Conservation (phyloP, 2,113 vertebrate genomes). For the pig (Sus scrofa) region DNA sequence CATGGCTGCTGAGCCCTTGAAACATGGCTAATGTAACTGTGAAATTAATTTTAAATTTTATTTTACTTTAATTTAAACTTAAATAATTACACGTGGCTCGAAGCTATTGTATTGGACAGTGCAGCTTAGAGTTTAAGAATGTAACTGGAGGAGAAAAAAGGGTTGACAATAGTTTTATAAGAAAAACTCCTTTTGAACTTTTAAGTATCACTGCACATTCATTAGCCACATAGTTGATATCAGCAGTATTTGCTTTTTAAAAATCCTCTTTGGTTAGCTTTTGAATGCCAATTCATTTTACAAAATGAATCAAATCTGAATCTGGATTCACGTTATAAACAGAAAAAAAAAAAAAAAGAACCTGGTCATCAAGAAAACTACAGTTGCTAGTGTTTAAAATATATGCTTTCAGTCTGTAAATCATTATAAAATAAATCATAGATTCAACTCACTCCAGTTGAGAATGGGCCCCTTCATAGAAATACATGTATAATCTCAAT, state of each 20-base stretch:
- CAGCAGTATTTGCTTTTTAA: slow-evolving; percentile 76
- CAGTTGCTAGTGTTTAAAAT: slow-evolving; percentile 75
- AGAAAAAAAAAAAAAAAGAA: slow-evolving; percentile 58
- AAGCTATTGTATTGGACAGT: not conserved
- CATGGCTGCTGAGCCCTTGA: not conserved
- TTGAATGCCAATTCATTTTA: slow-evolving; percentile 62
- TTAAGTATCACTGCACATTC: slow-evolving; percentile 54
- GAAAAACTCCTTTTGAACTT: slow-evolving; percentile 70
- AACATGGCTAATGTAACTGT: not conserved
- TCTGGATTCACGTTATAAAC: slow-evolving; percentile 62
- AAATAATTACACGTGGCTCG: not conserved
- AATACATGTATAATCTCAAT: slow-evolving; percentile 16
- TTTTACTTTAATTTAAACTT: not conserved
- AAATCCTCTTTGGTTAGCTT: slow-evolving; percentile 61
- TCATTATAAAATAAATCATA: slow-evolving; percentile 69
- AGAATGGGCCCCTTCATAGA: not conserved
- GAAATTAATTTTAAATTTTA: not conserved
- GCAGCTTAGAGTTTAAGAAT: slow-evolving; percentile 27
- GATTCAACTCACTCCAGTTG: slow-evolving; percentile 37
- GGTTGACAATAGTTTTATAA: slow-evolving; percentile 17
- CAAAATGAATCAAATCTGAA: slow-evolving; percentile 73
- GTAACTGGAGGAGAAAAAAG: not conserved
- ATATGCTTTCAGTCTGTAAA: slow-evolving; percentile 66
- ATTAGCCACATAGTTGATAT: slow-evolving; percentile 66
- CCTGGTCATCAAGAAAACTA: slow-evolving; percentile 52